phyloP scores from a whole-genome alignment of 1,140 invertebrate genomes.

The Nixonia krombeini region DNA sequence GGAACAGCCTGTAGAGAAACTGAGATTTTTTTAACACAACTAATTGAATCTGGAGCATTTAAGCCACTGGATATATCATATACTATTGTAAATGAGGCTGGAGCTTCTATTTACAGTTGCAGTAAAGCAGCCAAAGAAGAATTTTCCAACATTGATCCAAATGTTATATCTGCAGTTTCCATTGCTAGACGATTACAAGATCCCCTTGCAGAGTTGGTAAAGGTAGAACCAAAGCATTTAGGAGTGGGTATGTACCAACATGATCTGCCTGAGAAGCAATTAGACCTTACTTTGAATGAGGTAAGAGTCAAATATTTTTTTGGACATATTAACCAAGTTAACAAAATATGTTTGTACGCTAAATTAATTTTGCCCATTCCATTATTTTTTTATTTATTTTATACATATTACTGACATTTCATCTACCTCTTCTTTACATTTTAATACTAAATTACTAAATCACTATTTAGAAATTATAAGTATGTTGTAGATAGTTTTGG shows the following conservation, averaged over 20 bases:
- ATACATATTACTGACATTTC: no score
- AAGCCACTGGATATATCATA: conserved; percentile 76
- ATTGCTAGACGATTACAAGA: conserved; percentile 90
- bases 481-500: no score
- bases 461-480: background rate
- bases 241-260: conserved; percentile 95
- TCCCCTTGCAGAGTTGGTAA: conserved; percentile 91
- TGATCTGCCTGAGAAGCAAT: conserved; percentile 84
- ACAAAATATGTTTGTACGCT: no score
- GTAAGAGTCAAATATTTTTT: no score
- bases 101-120: conserved; percentile 92
- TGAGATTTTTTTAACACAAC: conserved; percentile 80
- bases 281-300: conserved; percentile 82
- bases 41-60: conserved; percentile 75
- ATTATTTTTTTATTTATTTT: no score
- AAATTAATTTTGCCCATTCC: background rate
- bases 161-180: conserved; percentile 76
- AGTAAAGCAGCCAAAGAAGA: conserved; percentile 87
- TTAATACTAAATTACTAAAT: no score
- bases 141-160: conserved; percentile 83
- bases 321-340: no score
- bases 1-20: conserved; percentile 90
- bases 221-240: conserved; percentile 92
- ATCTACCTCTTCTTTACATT: no score
- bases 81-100: conserved; percentile 90